Conservation (phyloP, 2,797 vertebrate genomes). For the Poecilia wingei region DNA sequence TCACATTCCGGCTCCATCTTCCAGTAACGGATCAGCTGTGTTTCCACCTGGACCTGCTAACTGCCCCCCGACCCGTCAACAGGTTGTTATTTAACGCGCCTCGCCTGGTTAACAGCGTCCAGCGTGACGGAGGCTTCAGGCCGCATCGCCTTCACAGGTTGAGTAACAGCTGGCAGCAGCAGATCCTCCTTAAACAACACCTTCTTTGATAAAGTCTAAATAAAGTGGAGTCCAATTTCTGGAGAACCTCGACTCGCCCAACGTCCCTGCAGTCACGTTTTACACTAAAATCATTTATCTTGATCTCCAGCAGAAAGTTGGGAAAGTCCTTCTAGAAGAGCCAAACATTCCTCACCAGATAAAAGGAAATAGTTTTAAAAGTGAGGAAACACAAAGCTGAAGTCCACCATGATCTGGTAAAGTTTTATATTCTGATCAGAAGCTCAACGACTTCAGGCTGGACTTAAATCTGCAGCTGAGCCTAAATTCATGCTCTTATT, state of each 20-base stretch:
- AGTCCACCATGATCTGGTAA: not conserved
- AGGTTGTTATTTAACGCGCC: constrained; percentile 11
- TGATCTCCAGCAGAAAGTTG: not conserved
- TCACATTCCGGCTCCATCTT: constrained; percentile 26
- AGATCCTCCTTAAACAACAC: constrained; percentile 32
- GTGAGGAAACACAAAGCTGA: not conserved
- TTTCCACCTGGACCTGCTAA: constrained; percentile 21
- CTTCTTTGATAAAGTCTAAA: constrained; percentile 32
- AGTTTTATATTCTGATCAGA: not conserved
- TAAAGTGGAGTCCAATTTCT: not conserved
- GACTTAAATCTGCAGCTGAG: not conserved
- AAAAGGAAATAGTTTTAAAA: not conserved
- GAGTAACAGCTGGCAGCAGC: constrained; percentile 43
- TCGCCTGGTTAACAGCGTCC: not conserved
- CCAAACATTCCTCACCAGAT: not conserved
- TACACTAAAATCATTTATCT: not conserved
- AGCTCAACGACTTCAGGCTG: not conserved
- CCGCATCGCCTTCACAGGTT: constrained; percentile 13
- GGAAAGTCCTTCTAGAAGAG: not conserved
- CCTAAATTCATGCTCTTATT: too few species aligned
- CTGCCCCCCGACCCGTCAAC: constrained; percentile 5
- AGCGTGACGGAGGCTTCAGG: constrained; percentile 2
- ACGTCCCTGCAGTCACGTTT: not conserved
- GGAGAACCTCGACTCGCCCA: not conserved
- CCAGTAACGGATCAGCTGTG: not conserved